Evolutionary conservation across 2,888 invertebrate genomes (phyloP).

Genomic region (Mythimna loreyi): DNA sequence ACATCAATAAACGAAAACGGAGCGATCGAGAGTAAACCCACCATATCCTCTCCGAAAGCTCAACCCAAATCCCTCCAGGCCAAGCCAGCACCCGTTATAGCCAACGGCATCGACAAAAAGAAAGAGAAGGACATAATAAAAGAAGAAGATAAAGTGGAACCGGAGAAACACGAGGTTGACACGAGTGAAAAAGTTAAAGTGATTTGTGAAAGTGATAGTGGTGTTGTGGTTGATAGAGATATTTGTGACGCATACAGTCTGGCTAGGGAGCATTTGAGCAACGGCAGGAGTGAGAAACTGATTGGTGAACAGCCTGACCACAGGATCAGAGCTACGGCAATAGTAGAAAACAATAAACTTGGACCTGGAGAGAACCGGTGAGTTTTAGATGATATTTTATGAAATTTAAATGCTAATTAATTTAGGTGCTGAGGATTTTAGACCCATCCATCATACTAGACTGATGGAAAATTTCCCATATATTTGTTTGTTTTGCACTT

Average conservation of each 20-base stretch:
- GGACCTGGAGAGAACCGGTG: conserved; percentile 91
- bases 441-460: not conserved
- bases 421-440: not conserved
- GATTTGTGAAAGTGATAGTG: conserved; percentile 76
- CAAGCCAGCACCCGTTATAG: conserved; percentile 86
- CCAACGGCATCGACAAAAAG: conserved; percentile 83
- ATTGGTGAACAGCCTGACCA: conserved; percentile 92
- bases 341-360: conserved; percentile 91
- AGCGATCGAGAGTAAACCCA: conserved; percentile 86
- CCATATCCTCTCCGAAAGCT: conserved; percentile 86
- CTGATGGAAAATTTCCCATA: not conserved
- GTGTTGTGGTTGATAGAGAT: conserved; percentile 84
- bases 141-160: conserved; percentile 78
- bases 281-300: conserved; percentile 94
- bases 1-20: conserved; percentile 93
- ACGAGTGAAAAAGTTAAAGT: conserved; percentile 82
- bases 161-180: conserved; percentile 85
- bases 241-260: conserved; percentile 86
- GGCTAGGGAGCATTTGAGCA: conserved; percentile 86
- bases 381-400: conserved; percentile 68
- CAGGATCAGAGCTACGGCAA: conserved; percentile 91
- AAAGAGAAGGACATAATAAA: conserved; percentile 70
- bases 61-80: conserved; percentile 86
- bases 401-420: not conserved
- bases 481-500: not conserved